Conservation (phyloP, 2,797 vertebrate genomes). For the Pachyuromys duprasi region DNA sequence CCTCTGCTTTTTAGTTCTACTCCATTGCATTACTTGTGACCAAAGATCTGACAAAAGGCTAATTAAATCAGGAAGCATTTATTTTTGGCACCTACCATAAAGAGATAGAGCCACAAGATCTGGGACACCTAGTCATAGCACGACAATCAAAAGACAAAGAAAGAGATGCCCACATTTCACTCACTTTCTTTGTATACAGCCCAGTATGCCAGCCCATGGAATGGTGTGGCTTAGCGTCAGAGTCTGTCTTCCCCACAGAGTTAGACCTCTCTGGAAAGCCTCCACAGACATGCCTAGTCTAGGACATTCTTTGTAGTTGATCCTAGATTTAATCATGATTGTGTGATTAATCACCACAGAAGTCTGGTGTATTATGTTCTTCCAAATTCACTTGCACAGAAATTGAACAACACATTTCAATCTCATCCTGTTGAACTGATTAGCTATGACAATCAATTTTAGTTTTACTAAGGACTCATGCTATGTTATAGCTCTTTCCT, state of each 20-base stretch:
- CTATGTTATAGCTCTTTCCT: background rate
- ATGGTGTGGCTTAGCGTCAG: background rate
- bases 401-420: background rate
- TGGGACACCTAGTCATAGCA: no score
- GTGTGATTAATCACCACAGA: background rate
- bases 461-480: background rate
- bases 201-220: background rate
- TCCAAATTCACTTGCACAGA: background rate
- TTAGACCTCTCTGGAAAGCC: background rate
- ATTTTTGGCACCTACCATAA: background rate
- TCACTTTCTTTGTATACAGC: background rate
- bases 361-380: background rate
- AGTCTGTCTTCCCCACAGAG: background rate
- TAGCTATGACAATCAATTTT: slow-evolving; percentile 1
- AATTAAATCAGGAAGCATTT: background rate
- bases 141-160: background rate
- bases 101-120: background rate
- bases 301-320: background rate
- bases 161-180: background rate
- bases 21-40: background rate
- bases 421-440: background rate
- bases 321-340: background rate
- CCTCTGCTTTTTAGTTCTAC: background rate
- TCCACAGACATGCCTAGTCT: background rate
- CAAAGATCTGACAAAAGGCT: background rate